phyloP scores from a whole-genome alignment of 53 echinoderm and acorn worm species.

The Astropecten irregularis region DNA sequence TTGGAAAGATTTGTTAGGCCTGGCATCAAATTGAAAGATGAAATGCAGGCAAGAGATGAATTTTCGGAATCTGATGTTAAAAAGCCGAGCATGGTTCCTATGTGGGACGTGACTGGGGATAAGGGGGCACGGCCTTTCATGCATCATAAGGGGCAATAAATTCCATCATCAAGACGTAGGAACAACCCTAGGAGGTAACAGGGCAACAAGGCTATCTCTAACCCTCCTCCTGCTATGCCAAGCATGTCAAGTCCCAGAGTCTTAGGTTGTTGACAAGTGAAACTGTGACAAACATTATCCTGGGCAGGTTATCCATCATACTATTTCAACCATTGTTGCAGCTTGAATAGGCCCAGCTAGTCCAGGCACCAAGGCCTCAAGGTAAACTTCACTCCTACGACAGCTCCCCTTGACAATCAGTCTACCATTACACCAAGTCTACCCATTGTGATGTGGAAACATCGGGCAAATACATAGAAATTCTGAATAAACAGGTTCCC shows the following conservation, averaged over 20 bases:
- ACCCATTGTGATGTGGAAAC: not conserved
- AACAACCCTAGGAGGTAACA: too few relatives aligned
- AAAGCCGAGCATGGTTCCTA: too few relatives aligned
- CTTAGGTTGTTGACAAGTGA: not conserved
- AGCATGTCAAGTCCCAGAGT: not conserved
- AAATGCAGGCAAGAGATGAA: too few relatives aligned
- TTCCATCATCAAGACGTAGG: too few relatives aligned
- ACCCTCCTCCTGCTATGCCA: too few relatives aligned
- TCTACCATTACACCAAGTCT: slow-evolving; percentile 2
- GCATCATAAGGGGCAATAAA: too few relatives aligned
- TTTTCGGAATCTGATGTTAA: too few relatives aligned
- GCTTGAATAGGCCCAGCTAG: not conserved
- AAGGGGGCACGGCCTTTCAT: too few relatives aligned
- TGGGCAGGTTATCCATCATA: not conserved
- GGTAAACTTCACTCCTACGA: not conserved
- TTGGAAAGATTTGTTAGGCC: too few relatives aligned
- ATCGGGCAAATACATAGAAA: not conserved
- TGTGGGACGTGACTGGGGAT: too few relatives aligned
- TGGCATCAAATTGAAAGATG: too few relatives aligned
- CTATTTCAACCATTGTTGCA: not conserved
- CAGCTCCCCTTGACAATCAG: not conserved
- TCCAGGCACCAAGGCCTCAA: not conserved
- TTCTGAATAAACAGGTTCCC: not conserved
- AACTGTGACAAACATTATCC: not conserved
- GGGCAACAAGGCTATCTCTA: too few relatives aligned